phyloP scores from a whole-genome alignment of 2,888 invertebrate genomes.

The Orchesella flavescens region DNA sequence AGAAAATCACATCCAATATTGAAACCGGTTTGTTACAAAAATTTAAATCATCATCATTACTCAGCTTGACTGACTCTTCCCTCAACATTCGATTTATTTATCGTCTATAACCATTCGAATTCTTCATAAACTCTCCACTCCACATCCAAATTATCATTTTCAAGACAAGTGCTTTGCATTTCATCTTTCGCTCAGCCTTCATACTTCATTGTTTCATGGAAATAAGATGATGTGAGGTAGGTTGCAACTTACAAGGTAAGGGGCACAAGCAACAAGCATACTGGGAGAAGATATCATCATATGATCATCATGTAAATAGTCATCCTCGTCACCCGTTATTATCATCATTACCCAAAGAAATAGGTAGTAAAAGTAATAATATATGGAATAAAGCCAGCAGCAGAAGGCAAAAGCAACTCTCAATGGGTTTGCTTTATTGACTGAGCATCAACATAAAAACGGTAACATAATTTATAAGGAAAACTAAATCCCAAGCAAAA shows the following conservation, averaged over 20 bases:
- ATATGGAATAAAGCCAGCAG: conserved; percentile 38
- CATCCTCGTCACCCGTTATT: conserved; percentile 30
- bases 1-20: neutral
- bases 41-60: conserved; percentile 52
- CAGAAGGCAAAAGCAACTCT: neutral
- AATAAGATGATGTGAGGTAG: neutral
- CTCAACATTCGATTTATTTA: conserved; percentile 43
- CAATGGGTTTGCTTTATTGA: neutral
- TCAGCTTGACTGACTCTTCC: conserved; percentile 30
- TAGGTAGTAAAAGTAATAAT: conserved; percentile 37
- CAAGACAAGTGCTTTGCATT: neutral
- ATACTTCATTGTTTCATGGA: conserved; percentile 33
- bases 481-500: too few species aligned
- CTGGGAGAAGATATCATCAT: conserved; percentile 18
- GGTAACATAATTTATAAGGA: conserved; percentile 14
- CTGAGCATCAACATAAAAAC: conserved; percentile 32
- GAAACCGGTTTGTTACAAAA: conserved; percentile 43
- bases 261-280: neutral
- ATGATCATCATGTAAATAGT: conserved; percentile 38
- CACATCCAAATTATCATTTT: conserved; percentile 8
- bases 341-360: conserved; percentile 31
- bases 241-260: neutral
- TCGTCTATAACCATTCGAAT: conserved; percentile 40
- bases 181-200: neutral
- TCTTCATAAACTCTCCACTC: conserved; percentile 26